These are phyloP conservation scores for Delphinus delphis DNA, from an alignment of 2,113 vertebrate species.

Conservation along the genomic window DNA sequence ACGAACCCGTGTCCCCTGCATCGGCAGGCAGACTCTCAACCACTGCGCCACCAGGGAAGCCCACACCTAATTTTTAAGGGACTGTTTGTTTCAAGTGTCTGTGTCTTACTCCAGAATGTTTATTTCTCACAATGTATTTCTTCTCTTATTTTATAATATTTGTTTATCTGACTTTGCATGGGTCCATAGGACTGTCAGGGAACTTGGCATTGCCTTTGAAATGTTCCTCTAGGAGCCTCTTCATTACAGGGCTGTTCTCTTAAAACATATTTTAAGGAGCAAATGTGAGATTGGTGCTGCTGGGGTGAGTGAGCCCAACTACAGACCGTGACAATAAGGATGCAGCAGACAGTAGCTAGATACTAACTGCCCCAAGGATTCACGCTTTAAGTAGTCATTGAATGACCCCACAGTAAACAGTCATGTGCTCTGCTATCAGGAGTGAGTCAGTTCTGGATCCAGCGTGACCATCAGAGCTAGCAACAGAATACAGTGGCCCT, in stretches of 20 bases:
- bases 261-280: background rate
- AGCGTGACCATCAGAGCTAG: background rate
- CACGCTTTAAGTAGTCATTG: background rate
- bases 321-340: too few relatives aligned
- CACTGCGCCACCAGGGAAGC: too few relatives aligned
- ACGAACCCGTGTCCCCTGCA: too few relatives aligned
- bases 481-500: fast-evolving
- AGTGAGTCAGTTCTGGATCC: background rate
- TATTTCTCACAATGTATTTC: background rate
- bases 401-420: background rate
- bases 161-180: background rate
- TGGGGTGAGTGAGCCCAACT: background rate
- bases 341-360: background rate
- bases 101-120: background rate
- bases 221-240: background rate
- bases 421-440: background rate
- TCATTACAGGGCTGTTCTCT: background rate
- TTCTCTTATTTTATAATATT: background rate
- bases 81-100: background rate
- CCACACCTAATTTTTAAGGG: slow-evolving; percentile 45
- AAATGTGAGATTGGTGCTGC: background rate
- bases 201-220: background rate
- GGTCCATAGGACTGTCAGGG: background rate
- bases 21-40: too few relatives aligned
- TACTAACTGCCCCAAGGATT: background rate